Conservation (phyloP, 2,113 vertebrate genomes). For the Carettochelys insculpta region DNA sequence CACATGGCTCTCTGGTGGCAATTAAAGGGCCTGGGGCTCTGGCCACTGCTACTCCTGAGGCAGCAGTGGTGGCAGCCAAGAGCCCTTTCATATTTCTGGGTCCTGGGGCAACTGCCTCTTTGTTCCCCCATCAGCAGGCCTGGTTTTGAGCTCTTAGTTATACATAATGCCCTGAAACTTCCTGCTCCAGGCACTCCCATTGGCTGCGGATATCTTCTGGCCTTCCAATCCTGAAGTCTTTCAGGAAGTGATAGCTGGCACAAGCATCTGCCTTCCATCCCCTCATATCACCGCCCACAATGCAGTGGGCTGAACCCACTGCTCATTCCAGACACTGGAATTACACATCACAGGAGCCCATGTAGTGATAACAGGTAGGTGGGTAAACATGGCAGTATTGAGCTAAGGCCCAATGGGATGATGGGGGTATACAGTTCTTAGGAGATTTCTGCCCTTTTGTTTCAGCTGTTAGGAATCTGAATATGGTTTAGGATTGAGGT, state of each 20-base stretch:
- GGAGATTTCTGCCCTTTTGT: not conserved
- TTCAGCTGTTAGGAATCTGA: not conserved
- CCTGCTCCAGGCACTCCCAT: not conserved
- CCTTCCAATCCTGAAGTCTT: not conserved
- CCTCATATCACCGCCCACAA: too few relatives aligned
- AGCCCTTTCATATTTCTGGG: too few relatives aligned
- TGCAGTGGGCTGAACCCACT: accelerated
- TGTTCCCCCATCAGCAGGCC: too few relatives aligned
- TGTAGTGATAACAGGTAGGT: not conserved
- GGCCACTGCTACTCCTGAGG: too few relatives aligned
- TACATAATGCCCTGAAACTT: not conserved
- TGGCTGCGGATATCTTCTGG: not conserved
- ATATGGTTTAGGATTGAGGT: not conserved
- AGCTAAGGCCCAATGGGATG: not conserved
- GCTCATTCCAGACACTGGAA: not conserved
- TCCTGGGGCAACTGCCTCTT: too few relatives aligned
- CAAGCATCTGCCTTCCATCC: not conserved
- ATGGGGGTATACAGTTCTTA: not conserved
- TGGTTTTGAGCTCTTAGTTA: too few relatives aligned
- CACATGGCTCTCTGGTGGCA: too few relatives aligned
- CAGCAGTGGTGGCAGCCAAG: too few relatives aligned
- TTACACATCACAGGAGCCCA: not conserved
- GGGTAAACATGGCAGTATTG: accelerated
- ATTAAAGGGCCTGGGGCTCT: too few relatives aligned
- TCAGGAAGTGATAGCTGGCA: not conserved